Evolutionary conservation across 2,113 vertebrate genomes (phyloP), one percentile per base, ranked within the genome.

Genomic region (Laterallus jamaicensis): DNA sequence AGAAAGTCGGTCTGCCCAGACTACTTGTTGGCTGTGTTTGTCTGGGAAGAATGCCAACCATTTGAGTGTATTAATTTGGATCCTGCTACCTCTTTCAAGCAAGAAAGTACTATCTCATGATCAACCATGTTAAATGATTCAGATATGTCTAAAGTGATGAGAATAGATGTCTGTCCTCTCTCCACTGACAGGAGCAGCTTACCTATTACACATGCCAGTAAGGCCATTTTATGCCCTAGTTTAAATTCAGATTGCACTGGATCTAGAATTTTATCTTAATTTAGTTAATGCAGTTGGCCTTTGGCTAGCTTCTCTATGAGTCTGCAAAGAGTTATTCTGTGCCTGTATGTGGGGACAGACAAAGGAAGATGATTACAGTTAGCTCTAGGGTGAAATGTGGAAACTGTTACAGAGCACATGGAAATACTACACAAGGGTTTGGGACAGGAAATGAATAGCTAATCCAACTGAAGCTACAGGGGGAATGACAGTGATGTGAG

Each of bases 351-450:
- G 39, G 77, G 73, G 82, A 93, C 28, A 78, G 77, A 96, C 76
- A 96, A 92, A 95, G 88, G 92, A 92, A 92, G 82, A 95, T 32
- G 20, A 92, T 88, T 90, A 92, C 13, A 86, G 35, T 86, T 92
- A 62, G 88, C 92, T 96, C 64, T 86, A 81, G 86, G 95, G 93
- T 93, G 76, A 93, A 95, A 96, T 94, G 90, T 93, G 82, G 79
- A 95, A 97, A 94, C 73, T 68, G 73, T 92, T 96, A 94, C 0
- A 84, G 28, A 95, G 82, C 88, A 95, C 82, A 93, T 56, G 88
- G 82, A 92, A 96, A 86, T 44, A 73, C 49, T 91, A 94, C 44
- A 94, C 56, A 93, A 94, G 92, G 76, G 40, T 81, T 88, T 90
- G 64, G 32, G 49, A 83, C 82, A 88, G 80, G 92, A 96, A 96